Evolutionary conservation across 2,797 vertebrate species (phyloP), one percentile per base, ranked within the genome.

Genomic region (Ctenopoma kingsleyae): DNA sequence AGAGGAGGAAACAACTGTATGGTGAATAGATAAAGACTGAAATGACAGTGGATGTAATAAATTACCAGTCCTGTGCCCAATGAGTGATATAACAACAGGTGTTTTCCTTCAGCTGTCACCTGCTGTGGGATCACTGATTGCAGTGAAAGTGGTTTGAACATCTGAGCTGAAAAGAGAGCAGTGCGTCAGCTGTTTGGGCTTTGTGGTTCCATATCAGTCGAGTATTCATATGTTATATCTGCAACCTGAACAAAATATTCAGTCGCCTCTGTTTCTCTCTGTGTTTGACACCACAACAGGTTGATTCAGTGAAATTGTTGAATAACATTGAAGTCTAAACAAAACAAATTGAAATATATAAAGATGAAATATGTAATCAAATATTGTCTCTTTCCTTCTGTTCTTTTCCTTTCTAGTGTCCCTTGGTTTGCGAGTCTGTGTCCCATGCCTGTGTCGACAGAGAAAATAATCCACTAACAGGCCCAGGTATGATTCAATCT

Each of bases 381-480:
- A 13, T 6, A 11, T 38, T 61, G 4, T 64, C 38, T 67, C 1
- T 82, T 1, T 76, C 19, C 70, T 40, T 55, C 9, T 68, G 36
- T 62, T 59, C 25, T 71, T 67, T 35, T 82, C 17, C 32, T 82
- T 61, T 77, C 23, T 86, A 99, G 98, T 96, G 95, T 92, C 91
- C 97, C 6, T 82, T 97, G 91, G 94, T 97, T 57, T 97, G 84
- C 85, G 97, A 97, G 70, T 95, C 95, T 80, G 89, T 84, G 4
- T 92, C 93, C 35, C 89, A 94, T 36, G 93, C 87, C 55, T 55
- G 90, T 70, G 91, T 85, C 9, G 90, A 94, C 63, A 95, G 92
- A 85, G 97, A 97, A 81, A 95, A 91, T 79, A 91, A 93, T 51
- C 95, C 93, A 19, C 93, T 96, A 43, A 90, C 98, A 85, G 97